Conservation (phyloP, 2,113 vertebrate species). For the Macrotis lagotis region DNA sequence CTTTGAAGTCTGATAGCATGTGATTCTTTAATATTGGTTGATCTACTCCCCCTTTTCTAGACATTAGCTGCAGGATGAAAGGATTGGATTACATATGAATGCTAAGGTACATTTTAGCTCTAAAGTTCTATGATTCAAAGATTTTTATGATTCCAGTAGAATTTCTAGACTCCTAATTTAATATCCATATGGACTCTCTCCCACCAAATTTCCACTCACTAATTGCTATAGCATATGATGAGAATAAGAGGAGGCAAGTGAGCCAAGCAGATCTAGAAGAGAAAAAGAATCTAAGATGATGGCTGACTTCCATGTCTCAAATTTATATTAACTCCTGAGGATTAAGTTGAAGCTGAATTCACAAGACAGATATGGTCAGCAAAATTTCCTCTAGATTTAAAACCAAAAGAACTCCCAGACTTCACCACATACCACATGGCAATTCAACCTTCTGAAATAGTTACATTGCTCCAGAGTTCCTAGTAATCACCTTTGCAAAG, state of each 20-base stretch:
- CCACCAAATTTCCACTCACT: constrained; percentile 13
- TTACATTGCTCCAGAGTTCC: constrained; percentile 53
- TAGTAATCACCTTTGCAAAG: constrained; percentile 59
- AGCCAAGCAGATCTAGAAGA: background rate
- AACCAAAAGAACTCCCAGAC: background rate
- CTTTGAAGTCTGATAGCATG: background rate
- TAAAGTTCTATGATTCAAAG: background rate
- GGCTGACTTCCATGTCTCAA: constrained; percentile 46
- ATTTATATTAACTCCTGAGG: constrained; percentile 51
- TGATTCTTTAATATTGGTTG: background rate
- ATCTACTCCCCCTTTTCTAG: background rate
- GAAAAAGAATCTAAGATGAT: background rate
- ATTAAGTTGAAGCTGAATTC: constrained; percentile 58
- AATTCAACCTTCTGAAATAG: constrained; percentile 27
- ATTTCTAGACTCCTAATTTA: background rate
- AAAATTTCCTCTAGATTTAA: constrained; percentile 54
- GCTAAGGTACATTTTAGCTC: background rate
- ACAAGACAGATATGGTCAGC: constrained; percentile 62
- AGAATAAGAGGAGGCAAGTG: background rate
- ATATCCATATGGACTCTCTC: background rate
- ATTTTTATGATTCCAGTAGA: background rate
- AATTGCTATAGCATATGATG: background rate
- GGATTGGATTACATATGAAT: background rate
- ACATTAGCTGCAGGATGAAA: background rate
- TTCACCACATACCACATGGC: background rate